phyloP scores from a whole-genome alignment of 2,113 vertebrate genomes.

The Blennius ocellaris region DNA sequence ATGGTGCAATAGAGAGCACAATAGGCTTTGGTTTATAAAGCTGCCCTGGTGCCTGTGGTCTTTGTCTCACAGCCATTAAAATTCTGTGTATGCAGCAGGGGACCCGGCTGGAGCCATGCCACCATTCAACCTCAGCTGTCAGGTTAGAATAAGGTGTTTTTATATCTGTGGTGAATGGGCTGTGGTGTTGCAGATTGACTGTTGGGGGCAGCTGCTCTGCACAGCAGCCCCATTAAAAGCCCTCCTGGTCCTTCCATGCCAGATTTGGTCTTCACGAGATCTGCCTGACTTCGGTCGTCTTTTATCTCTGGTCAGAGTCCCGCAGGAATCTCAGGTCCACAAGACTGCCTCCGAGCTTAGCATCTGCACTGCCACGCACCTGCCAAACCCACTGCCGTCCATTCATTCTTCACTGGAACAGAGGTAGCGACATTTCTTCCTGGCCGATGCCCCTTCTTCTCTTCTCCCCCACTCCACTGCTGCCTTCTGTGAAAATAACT shows the following conservation, averaged over 20 bases:
- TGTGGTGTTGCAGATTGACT: conserved; percentile 47
- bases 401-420: conserved; percentile 31
- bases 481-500: not conserved
- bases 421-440: conserved; percentile 17
- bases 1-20: conserved; percentile 68
- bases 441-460: not conserved
- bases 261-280: conserved; percentile 52
- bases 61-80: conserved; percentile 81
- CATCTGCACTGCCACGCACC: conserved; percentile 55
- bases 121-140: conserved; percentile 80
- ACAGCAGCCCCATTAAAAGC: conserved; percentile 63
- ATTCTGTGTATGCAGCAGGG: conserved; percentile 77
- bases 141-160: conserved; percentile 82
- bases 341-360: conserved; percentile 62
- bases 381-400: conserved; percentile 18
- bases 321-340: conserved; percentile 52
- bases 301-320: conserved; percentile 38
- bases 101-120: conserved; percentile 74
- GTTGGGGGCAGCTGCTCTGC: conserved; percentile 56
- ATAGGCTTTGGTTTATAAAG: conserved; percentile 78
- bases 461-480: not conserved
- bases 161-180: conserved; percentile 70
- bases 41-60: conserved; percentile 73
- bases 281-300: conserved; percentile 36
- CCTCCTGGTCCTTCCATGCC: conserved; percentile 40